A percentile compares a stretch with the other conserved stretches of the same genome.
Evolutionary conservation across 2,888 invertebrate genomes (phyloP).

Genomic region (Mimachlamys varia): DNA sequence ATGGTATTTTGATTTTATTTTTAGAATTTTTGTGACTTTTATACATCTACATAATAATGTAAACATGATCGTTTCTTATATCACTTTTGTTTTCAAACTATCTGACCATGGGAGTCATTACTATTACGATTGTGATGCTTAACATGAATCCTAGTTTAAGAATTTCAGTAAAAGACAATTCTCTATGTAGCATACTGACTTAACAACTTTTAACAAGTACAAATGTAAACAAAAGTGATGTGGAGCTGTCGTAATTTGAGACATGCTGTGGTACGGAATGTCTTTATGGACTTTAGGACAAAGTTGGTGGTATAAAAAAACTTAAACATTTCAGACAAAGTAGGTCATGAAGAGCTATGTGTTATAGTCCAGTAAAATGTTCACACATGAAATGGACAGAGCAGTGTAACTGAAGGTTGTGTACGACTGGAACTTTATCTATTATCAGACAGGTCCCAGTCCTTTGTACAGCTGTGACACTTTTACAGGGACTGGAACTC

Average conservation of each 20-base stretch:
- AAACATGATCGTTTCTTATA: neutral
- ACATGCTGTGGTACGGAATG: too few relatives aligned
- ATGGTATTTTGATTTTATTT: neutral
- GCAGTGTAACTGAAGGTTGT: too few relatives aligned
- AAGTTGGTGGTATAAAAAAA: neutral
- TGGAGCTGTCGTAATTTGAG: too few relatives aligned
- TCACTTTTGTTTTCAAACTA: neutral
- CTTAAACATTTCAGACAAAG: neutral
- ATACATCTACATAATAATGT: neutral
- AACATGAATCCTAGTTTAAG: neutral
- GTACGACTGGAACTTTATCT: too few relatives aligned
- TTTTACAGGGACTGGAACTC: too few relatives aligned
- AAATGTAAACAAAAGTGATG: neutral
- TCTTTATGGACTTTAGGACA: neutral
- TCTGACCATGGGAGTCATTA: neutral
- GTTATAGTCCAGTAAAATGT: too few relatives aligned
- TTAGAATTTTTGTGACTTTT: neutral
- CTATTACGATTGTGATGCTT: neutral
- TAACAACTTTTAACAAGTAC: neutral
- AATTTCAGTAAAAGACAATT: neutral
- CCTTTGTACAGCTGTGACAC: too few relatives aligned
- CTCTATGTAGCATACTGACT: slow-evolving; percentile 5
- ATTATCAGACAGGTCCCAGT: too few relatives aligned
- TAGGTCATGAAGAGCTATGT: neutral
- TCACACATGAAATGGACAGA: too few relatives aligned